Percentiles rank a stretch among this genome's conserved stretches.
phyloP scores from a whole-genome alignment of 1,140 invertebrate genomes.

The Diprion similis region DNA sequence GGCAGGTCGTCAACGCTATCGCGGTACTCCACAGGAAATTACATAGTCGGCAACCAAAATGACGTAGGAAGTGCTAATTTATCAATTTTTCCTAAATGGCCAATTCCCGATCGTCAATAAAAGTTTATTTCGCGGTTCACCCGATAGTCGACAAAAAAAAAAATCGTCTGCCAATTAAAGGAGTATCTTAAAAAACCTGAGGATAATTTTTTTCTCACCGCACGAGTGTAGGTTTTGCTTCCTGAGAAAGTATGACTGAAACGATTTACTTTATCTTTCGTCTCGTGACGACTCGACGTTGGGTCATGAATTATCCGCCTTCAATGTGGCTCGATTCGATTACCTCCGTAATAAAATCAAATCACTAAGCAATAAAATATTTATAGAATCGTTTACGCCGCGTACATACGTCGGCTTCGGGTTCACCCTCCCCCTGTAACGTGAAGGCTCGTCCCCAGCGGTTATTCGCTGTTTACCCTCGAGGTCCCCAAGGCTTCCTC shows the following conservation, averaged over 20 bases:
- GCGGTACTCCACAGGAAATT: slow-evolving; percentile 32
- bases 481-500: slow-evolving; percentile 23
- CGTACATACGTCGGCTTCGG: slow-evolving; percentile 24
- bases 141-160: too few relatives aligned
- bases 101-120: too few relatives aligned
- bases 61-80: slow-evolving; percentile 36
- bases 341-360: slow-evolving; percentile 46
- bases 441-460: slow-evolving; percentile 38
- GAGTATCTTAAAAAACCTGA: too few relatives aligned
- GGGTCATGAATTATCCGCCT: too few relatives aligned
- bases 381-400: slow-evolving; percentile 52
- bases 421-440: slow-evolving; percentile 24
- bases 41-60: slow-evolving; percentile 29
- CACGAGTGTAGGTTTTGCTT: too few relatives aligned
- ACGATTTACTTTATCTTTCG: too few relatives aligned
- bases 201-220: too few relatives aligned
- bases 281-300: too few relatives aligned
- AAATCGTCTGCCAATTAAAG: too few relatives aligned
- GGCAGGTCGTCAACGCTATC: slow-evolving; percentile 6
- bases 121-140: too few relatives aligned
- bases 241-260: too few relatives aligned
- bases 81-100: slow-evolving; percentile 23
- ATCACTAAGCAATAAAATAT: slow-evolving; percentile 61
- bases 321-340: background rate
- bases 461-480: slow-evolving; percentile 55